Base-by-base conservation (phyloP, 2,888 invertebrate genomes). In the Morinoia aosen region DNA sequence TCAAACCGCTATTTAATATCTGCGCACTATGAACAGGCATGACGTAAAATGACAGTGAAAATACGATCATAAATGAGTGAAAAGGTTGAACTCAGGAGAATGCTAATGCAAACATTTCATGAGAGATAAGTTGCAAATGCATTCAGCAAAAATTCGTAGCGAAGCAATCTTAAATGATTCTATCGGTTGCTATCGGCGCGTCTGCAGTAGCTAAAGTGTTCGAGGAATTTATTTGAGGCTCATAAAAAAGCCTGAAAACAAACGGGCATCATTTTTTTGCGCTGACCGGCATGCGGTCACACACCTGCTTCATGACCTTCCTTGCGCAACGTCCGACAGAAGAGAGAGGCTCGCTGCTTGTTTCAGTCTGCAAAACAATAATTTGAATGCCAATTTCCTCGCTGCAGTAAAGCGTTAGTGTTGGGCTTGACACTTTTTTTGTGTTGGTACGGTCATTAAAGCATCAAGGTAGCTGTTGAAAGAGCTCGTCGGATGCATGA, bases 191-290 rank as follows among this genome's bases (percentile, higher is more conserved):
- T 76, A 76, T 76, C 76, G 76, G 76, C 76, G 33, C 76, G 76
- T 76, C 76, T 33, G 76, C 76, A 76, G 76, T 76, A 76, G 76
- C 76, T 33, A 76, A 76, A 76, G 76, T 76, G 76, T 76, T 76
- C 76, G 16, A 76, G 76, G 76, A 76, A 76, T 76, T 76, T 76
- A 76, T 76, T 76, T 76, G 76, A 76, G 76, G 76, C 76, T 76
- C 76, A 76, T 76, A 76, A 76, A 76, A 76, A 76, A 33, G 33
- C 25, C 25, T 76, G 10, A 76, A 76, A 76, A 76, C 76, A 76
- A 12, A 76, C 76, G 76, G 90, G 90, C 90, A 90, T 40, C 90
- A 90, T 90, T 90, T 90, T 64, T 90, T 90, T 48, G 90, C 90
- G 33, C 39, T 48, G 39, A 14, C 40, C 90, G 48, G 90, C 90